A percentile compares a stretch with the other conserved stretches of the same genome.
Evolutionary conservation across 2,113 vertebrate species (phyloP).

Genomic region (Paedocypris sp.): DNA sequence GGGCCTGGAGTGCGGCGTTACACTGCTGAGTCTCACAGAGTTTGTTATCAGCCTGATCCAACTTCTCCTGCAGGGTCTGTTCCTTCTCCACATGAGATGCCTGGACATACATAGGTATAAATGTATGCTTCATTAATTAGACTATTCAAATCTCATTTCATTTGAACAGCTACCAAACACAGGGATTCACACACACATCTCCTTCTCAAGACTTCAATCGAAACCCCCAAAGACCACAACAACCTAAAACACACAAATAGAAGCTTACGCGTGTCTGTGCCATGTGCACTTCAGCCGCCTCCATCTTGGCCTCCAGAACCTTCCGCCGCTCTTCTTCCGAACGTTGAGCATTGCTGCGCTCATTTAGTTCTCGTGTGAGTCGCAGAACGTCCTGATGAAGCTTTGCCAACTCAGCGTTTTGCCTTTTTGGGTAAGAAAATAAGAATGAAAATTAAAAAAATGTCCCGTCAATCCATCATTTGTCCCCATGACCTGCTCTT

Average conservation of each 20-base stretch:
- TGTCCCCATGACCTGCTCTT: conserved; percentile 67
- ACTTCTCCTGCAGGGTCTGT: conserved; percentile 59
- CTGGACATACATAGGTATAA: conserved; percentile 38
- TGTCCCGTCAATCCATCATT: background rate
- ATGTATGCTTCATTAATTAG: background rate
- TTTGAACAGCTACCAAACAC: no score
- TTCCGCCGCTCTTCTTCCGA: conserved; percentile 71
- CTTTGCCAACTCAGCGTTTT: conserved; percentile 76
- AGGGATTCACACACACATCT: no score
- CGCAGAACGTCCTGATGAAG: conserved; percentile 71
- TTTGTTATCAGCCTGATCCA: conserved; percentile 64
- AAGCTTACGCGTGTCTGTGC: conserved; percentile 59
- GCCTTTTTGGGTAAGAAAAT: conserved; percentile 47
- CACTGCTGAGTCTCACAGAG: conserved; percentile 57
- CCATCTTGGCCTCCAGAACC: conserved; percentile 59
- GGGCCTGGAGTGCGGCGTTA: conserved; percentile 55
- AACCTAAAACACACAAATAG: background rate
- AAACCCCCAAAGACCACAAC: conserved; percentile 1
- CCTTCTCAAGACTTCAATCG: no score
- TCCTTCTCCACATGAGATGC: conserved; percentile 60
- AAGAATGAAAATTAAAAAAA: background rate
- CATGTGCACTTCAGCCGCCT: conserved; percentile 57
- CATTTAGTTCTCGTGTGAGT: conserved; percentile 66
- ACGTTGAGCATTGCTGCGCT: conserved; percentile 58
- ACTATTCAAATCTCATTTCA: no score